These are phyloP conservation scores for Protosalanx chinensis DNA, from an alignment of 2,797 vertebrate species.

Conservation along the genomic window DNA sequence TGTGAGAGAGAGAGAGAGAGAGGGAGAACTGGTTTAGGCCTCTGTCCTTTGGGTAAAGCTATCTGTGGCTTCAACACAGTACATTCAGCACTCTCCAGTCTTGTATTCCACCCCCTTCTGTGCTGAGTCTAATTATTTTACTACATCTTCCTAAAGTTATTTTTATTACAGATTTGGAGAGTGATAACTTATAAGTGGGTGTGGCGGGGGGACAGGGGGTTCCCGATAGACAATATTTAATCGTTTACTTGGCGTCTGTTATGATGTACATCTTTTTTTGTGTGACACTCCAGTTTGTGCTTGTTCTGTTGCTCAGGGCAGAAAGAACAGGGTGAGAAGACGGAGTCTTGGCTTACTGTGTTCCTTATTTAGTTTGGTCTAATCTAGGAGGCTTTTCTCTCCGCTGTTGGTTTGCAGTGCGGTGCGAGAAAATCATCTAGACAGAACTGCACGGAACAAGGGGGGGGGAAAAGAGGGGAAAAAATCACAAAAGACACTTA, in stretches of 20 bases:
- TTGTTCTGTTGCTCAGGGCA: slow-evolving; percentile 7
- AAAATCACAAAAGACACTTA: slow-evolving; percentile 57
- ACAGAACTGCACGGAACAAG: slow-evolving; percentile 15
- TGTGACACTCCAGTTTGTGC: neutral
- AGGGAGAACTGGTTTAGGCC: slow-evolving; percentile 42
- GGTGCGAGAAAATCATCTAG: slow-evolving; percentile 1
- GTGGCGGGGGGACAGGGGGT: neutral
- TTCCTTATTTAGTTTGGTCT: slow-evolving; percentile 6
- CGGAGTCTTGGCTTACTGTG: slow-evolving; percentile 2
- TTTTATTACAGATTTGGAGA: slow-evolving; percentile 21
- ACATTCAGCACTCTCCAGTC: slow-evolving; percentile 61
- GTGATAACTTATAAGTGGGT: slow-evolving; percentile 18
- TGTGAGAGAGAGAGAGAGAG: neutral
- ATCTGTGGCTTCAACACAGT: slow-evolving; percentile 67
- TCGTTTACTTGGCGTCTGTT: neutral
- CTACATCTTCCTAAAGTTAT: slow-evolving; percentile 34
- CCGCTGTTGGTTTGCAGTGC: slow-evolving; percentile 20
- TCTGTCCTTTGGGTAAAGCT: slow-evolving; percentile 63
- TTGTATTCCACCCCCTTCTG: neutral
- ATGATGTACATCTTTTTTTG: slow-evolving; percentile 14
- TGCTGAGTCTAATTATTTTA: slow-evolving; percentile 2
- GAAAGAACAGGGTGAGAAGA: slow-evolving; percentile 8
- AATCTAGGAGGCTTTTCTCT: neutral
- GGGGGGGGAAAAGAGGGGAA: neutral
- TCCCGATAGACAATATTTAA: slow-evolving; percentile 5